Percentiles rank a stretch among this genome's conserved stretches.
Evolutionary conservation across 2,888 invertebrate genomes (phyloP).

Genomic region (Julus scandinavius): DNA sequence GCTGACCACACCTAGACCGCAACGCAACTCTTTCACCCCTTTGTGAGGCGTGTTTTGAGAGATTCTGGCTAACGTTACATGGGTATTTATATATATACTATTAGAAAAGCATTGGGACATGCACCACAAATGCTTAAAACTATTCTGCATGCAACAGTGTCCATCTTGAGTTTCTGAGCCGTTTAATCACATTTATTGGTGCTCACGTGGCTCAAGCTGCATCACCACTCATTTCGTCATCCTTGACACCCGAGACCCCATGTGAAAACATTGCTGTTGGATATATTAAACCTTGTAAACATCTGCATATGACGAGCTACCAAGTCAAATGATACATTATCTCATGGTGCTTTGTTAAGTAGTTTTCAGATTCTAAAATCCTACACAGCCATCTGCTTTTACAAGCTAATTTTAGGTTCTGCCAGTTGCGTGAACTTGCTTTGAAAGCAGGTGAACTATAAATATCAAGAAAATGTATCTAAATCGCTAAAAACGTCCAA

Average conservation of each 20-base stretch:
- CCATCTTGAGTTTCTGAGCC: too few species aligned
- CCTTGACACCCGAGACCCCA: not conserved
- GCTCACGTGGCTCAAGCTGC: too few species aligned
- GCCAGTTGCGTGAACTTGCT: not conserved
- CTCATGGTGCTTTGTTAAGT: not conserved
- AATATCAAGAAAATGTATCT: constrained; percentile 42
- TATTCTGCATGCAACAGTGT: too few species aligned
- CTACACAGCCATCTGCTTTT: constrained; percentile 9
- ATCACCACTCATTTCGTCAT: not conserved
- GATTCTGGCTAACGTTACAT: too few species aligned
- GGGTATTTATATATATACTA: too few species aligned
- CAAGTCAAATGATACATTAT: constrained; percentile 8
- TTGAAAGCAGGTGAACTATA: not conserved
- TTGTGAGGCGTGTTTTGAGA: too few species aligned
- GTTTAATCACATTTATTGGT: too few species aligned
- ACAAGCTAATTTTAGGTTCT: not conserved
- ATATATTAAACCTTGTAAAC: not conserved
- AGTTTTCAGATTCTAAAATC: not conserved
- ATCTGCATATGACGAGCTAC: not conserved
- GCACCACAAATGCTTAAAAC: too few species aligned
- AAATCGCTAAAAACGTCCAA: constrained; percentile 14
- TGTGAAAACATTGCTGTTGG: not conserved
- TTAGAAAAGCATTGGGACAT: too few species aligned
- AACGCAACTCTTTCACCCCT: too few species aligned
- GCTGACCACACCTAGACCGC: too few species aligned